phyloP scores from a whole-genome alignment of 2,113 vertebrate species.

The Phyllostomus hastatus region DNA sequence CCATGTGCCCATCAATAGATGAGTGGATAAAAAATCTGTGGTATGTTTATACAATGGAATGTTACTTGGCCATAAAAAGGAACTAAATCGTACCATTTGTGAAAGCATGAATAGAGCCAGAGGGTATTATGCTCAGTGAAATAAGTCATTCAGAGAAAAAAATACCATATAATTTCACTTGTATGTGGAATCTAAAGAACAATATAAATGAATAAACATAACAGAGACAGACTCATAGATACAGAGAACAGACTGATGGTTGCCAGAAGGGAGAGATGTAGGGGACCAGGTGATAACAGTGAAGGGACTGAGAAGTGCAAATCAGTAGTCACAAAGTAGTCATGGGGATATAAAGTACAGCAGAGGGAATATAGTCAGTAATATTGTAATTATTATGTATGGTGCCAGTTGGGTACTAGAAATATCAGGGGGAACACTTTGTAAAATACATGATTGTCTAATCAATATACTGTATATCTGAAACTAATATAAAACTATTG shows the following conservation, averaged over 20 bases:
- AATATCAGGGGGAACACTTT: not conserved
- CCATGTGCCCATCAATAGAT: not conserved
- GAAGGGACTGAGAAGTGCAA: not conserved
- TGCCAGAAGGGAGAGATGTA: not conserved
- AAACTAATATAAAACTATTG: not conserved
- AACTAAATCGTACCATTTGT: not conserved
- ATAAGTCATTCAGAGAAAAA: no score
- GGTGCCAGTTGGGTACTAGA: not conserved
- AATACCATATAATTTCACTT: no score
- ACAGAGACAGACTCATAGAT: not conserved
- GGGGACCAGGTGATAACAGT: not conserved
- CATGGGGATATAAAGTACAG: not conserved
- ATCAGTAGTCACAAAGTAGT: not conserved
- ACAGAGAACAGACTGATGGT: not conserved
- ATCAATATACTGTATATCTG: not conserved
- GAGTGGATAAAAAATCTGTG: not conserved
- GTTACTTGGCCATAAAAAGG: not conserved
- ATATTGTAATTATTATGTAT: no score
- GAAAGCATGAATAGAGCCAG: not conserved
- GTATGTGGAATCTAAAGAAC: no score
- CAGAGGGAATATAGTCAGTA: not conserved
- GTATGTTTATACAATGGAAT: not conserved
- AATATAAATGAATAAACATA: not conserved
- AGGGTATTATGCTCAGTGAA: not conserved
- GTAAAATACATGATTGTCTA: not conserved